These are phyloP conservation scores for Heliothis peltigera DNA, from an alignment of 2,888 invertebrate species.

Conservation along the genomic window DNA sequence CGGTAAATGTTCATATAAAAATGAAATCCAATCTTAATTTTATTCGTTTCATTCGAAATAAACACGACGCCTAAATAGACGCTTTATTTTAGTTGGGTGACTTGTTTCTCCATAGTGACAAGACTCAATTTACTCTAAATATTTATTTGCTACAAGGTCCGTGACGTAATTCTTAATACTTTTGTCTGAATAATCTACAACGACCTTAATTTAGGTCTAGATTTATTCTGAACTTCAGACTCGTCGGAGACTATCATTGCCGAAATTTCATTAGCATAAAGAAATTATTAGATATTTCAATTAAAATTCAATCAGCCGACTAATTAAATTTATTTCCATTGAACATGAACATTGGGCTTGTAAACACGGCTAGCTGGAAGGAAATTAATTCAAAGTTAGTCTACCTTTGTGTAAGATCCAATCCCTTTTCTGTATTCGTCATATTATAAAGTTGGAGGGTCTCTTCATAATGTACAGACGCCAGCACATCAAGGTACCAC, in stretches of 20 bases:
- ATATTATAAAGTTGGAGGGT: constrained; percentile 24
- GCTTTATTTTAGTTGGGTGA: too few relatives aligned
- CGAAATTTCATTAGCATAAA: neutral
- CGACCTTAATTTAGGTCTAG: too few relatives aligned
- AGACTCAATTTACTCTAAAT: too few relatives aligned
- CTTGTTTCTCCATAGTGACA: too few relatives aligned
- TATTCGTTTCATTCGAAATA: neutral
- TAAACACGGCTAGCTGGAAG: constrained; percentile 14
- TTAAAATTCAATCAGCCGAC: constrained; percentile 17
- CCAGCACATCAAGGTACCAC: too few relatives aligned
- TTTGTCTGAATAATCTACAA: too few relatives aligned
- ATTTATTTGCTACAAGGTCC: too few relatives aligned
- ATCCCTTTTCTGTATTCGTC: constrained; percentile 27
- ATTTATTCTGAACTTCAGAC: neutral
- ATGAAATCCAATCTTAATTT: too few relatives aligned
- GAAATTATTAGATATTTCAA: constrained; percentile 7
- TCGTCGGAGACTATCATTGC: neutral
- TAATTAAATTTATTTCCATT: constrained; percentile 28
- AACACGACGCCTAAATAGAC: neutral
- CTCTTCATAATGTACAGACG: constrained; percentile 19
- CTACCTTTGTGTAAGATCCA: constrained; percentile 28
- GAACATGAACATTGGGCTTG: neutral
- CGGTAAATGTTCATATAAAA: too few relatives aligned
- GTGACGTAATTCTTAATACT: too few relatives aligned
- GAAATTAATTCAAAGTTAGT: constrained; percentile 43